Percentiles rank a stretch among this genome's conserved stretches.
phyloP scores from a whole-genome alignment of 2,888 invertebrate genomes.

The Oxyscelio sp. region DNA sequence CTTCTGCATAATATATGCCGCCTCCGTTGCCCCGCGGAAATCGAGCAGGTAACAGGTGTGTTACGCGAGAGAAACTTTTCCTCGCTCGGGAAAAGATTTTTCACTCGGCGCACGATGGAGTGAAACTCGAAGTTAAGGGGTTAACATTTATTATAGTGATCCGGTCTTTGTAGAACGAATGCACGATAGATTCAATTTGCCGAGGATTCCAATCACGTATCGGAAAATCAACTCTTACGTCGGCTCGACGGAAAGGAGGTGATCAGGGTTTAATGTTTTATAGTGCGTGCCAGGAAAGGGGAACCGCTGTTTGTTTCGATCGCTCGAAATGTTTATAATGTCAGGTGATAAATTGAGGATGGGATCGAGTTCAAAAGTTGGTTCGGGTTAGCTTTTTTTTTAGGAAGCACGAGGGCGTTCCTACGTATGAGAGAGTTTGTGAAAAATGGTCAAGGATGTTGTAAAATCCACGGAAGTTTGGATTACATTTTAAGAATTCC shows the following conservation, averaged over 20 bases:
- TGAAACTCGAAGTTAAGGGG: constrained; percentile 42
- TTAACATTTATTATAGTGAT: constrained; percentile 64
- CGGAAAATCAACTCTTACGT: constrained; percentile 31
- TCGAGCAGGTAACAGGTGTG: constrained; percentile 72
- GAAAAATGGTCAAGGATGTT: too few relatives aligned
- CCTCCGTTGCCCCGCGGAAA: constrained; percentile 24
- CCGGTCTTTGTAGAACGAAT: constrained; percentile 31
- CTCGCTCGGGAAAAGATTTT: constrained; percentile 40
- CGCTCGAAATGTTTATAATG: neutral
- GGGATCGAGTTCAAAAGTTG: neutral
- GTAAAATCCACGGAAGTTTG: too few relatives aligned
- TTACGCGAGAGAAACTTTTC: constrained; percentile 54
- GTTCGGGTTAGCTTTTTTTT: too few relatives aligned
- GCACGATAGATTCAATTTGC: constrained; percentile 47
- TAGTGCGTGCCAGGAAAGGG: constrained; percentile 7
- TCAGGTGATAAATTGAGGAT: neutral
- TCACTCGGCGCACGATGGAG: constrained; percentile 35
- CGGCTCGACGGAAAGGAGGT: neutral
- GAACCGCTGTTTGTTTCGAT: neutral
- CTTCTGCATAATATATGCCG: constrained; percentile 56
- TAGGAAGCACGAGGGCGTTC: too few relatives aligned
- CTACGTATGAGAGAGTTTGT: too few relatives aligned
- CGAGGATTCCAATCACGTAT: constrained; percentile 42
- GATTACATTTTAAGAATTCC: too few relatives aligned
- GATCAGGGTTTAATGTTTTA: constrained; percentile 14